Evolutionary conservation across 2,797 vertebrate species (phyloP).

Genomic region (Diplodus puntazzo): DNA sequence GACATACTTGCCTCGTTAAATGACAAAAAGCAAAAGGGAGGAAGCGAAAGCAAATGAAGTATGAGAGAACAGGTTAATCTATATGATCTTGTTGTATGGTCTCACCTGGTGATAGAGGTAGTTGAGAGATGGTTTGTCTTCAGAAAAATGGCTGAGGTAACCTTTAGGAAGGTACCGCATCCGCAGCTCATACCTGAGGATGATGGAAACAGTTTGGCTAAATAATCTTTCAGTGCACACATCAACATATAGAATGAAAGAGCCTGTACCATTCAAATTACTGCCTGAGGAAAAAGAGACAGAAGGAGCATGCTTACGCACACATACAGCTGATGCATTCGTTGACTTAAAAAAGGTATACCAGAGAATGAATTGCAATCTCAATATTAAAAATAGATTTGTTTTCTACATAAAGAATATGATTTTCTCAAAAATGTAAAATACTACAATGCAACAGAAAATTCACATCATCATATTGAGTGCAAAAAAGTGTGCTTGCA

Average conservation of each 20-base stretch:
- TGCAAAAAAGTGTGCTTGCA: not conserved
- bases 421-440: not conserved
- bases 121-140: slow-evolving; percentile 97
- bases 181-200: slow-evolving; percentile 94
- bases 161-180: slow-evolving; percentile 98
- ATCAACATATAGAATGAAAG: slow-evolving; percentile 9
- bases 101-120: slow-evolving; percentile 99
- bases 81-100: not conserved
- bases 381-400: too few species aligned
- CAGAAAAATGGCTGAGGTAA: slow-evolving; percentile 96
- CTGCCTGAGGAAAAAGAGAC: slow-evolving; percentile 17
- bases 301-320: slow-evolving; percentile 39
- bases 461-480: not conserved
- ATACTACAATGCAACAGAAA: not conserved
- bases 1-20: not conserved
- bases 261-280: not conserved
- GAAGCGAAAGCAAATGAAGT: not conserved
- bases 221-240: not conserved
- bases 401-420: too few species aligned
- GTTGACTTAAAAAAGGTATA: slow-evolving; percentile 4
- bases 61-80: not conserved
- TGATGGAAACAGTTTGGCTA: slow-evolving; percentile 41
- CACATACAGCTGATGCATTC: slow-evolving; percentile 27
- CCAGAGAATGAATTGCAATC: slow-evolving; percentile 1
- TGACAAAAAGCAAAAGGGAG: not conserved